Base-by-base conservation (phyloP, 2,888 invertebrate genomes). In the Muscina levida region DNA sequence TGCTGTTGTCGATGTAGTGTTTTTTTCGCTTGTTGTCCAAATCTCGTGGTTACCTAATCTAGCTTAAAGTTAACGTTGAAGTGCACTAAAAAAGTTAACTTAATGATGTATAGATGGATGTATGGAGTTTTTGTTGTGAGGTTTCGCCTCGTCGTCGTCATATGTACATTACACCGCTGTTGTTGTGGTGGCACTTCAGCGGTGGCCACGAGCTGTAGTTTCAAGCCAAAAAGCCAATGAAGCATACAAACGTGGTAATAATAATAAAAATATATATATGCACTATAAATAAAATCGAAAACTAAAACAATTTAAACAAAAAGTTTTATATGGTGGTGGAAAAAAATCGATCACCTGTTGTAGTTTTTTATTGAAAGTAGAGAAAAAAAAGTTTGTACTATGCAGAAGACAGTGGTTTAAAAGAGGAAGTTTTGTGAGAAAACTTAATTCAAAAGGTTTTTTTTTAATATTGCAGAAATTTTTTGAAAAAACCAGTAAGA, bases 301-400 rank as follows among this genome's bases (percentile, higher is more conserved):
- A 1, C 3, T 48, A 59, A 31, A 17, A 68, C 46, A 72, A 62
- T 17, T 51, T 51, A 48, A n/a, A 26, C 62, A 80, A 44, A 68
- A 51, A 24, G 22, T 3, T 24, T 6, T 5, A 31, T 5, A 31
- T 5, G 31, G n/a, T n/a, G 31, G 31, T 31, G 31, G n/a, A 31
- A 22, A 53, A 53, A 24, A 53, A 22, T 53, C 53, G 53, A 53
- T 53, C 76, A 80, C 80, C 80, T 80, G 80, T 57, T 73, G 68
- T 19, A 76, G 44, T 19, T 48, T 19, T 48, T 10, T 2, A 48
- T 17, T 19, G 48, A 24, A 10, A 48, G n/a, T 31, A 8, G 31
- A 31, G 44, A 11, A 44, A 44, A 11, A 44, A 44, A n/a, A 8
- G 44, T 10, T 13, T 44, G 44, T 44, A 13, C 4, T 15, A 17